These are phyloP conservation scores for Portunus trituberculatus DNA, from an alignment of 1,140 invertebrate species.

Conservation along the genomic window DNA sequence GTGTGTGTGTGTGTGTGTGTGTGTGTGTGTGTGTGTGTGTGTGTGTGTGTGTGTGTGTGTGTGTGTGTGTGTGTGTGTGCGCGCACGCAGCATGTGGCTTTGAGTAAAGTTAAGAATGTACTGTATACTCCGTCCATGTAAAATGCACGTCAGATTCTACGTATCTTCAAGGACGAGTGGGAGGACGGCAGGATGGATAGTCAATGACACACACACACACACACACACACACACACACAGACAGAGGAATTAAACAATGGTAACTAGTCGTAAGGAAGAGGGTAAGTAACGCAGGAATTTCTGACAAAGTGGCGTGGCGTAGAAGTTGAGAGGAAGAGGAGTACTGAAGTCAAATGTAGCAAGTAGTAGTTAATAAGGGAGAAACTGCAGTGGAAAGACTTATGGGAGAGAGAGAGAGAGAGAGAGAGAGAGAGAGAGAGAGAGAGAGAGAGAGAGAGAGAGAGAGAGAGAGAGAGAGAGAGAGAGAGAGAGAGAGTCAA, in stretches of 20 bases:
- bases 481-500: conserved; percentile 72
- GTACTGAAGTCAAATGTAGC: no score
- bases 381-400: no score
- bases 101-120: neutral
- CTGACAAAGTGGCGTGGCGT: no score
- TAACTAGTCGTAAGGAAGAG: neutral
- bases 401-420: conserved; percentile 31
- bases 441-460: conserved; percentile 72
- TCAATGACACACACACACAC: neutral
- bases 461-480: conserved; percentile 75
- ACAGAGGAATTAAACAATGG: neutral
- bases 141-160: neutral
- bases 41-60: conserved; percentile 15
- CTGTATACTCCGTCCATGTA: neutral
- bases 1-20: neutral
- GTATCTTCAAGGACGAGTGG: neutral
- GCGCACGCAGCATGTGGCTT: neutral
- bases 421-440: conserved; percentile 70
- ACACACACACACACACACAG: neutral
- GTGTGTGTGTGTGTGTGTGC: neutral
- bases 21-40: no score
- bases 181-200: neutral
- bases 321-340: no score
- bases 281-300: no score
- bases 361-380: no score